Base-by-base conservation (phyloP, 2,113 vertebrate species). In the Perca schrenkii region DNA sequence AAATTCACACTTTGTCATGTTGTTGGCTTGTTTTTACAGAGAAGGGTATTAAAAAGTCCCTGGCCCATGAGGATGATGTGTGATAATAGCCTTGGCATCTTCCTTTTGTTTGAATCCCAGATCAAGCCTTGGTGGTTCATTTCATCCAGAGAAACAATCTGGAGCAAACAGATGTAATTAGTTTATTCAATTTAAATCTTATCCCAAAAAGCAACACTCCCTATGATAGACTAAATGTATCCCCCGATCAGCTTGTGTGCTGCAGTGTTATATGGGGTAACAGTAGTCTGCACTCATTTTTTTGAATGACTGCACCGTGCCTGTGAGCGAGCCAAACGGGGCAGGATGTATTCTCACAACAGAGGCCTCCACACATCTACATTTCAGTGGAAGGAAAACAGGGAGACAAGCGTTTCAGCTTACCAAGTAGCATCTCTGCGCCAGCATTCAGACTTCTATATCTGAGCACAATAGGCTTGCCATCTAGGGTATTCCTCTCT, bases 251-350 rank as follows among this genome's bases (percentile, higher is more conserved):
- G 63, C 75, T 76, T 40, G 74, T 71, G 54, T 72, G 40, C 53
- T 17, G 50, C 86, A 83, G 75, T 74, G 74, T 89, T 78, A 65
- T 79, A 71, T 19, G 75, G 79, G 79, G 61, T 82, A 87, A 85
- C 71, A 86, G 72, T 40, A 83, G 86, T 85, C 69, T 88, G 74
- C 54, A 72, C 77, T 88, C 80, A 77, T 89, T 84, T 87, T 43
- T 84, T 83, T 89, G 87, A 92, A 86, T 83, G 84, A 91, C 87
- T 93, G 90, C 91, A 83, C 86, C 82, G 86, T 67, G 82, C 79
- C 70, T 77, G 80, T 79, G 72, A 92, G 79, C 21, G 46, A 81
- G 66, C 84, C 72, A 80, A 85, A 74, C 72, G 86, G 79, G 85
- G 75, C 80, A 84, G 84, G 71, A 75, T 77, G 61, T 80, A 79